Percentiles rank a stretch among this genome's conserved stretches.
Evolutionary conservation across 2,797 vertebrate species (phyloP).

Genomic region (Hipposideros larvatus): DNA sequence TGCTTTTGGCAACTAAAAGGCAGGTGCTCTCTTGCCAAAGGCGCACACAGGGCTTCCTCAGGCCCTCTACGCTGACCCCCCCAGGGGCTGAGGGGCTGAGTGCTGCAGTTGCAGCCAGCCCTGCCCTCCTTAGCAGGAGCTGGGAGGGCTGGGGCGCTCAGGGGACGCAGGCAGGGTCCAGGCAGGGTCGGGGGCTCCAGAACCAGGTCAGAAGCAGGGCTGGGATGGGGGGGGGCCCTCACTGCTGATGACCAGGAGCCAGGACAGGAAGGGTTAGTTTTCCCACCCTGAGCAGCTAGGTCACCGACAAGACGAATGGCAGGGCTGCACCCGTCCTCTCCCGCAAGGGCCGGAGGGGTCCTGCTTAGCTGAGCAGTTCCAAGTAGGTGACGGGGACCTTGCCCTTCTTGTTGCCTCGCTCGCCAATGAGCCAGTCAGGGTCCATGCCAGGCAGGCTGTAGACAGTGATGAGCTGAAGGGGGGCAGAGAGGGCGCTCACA

Average conservation of each 20-base stretch:
- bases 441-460: conserved; percentile 98
- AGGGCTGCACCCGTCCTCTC: neutral
- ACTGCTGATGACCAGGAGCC: neutral
- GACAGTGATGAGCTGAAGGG: conserved; percentile 94
- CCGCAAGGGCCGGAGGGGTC: neutral
- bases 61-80: neutral
- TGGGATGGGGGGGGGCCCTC: neutral
- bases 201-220: conserved; percentile 65
- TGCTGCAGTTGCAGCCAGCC: neutral
- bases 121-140: conserved; percentile 10
- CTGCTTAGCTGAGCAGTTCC: conserved; percentile 95
- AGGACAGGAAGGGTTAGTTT: neutral
- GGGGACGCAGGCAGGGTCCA: conserved; percentile 1
- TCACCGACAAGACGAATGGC: conserved; percentile 31
- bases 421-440: conserved; percentile 97
- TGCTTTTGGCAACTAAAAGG: conserved; percentile 58
- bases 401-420: conserved; percentile 96
- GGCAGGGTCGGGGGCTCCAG: conserved; percentile 14
- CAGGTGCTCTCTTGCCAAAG: neutral
- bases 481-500: neutral
- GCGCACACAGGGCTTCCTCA: neutral
- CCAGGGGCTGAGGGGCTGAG: neutral
- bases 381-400: conserved; percentile 98
- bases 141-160: neutral
- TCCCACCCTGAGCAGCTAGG: conserved; percentile 48